Base-by-base conservation (phyloP, 2,888 invertebrate genomes). In the Fabriciana adippe region DNA sequence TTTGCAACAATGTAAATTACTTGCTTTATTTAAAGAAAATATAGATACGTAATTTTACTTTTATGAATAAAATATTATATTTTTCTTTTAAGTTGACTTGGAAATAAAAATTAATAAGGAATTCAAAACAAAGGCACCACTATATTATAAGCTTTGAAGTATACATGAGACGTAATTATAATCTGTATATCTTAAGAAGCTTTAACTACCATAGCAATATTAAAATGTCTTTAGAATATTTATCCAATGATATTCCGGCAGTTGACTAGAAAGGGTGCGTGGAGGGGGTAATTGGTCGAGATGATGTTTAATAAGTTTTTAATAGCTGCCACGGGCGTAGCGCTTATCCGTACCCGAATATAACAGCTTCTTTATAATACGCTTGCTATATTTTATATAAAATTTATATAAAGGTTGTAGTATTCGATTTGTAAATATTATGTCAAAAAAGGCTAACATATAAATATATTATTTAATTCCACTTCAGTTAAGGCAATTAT, bases 301-400 rank as follows among this genome's bases (percentile, higher is more conserved):
- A 93, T 93, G 93, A 94, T 93, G 93, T 94, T 94, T 94, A 94
- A 94, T 94, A 93, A 94, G 93, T 94, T 94, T 94, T 94, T 94
- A 94, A 94, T 94, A 93, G 94, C 93, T 86, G 86, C 88, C 84
- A 86, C 87, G 88, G 81, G 78, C 82, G 84, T 81, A 81, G 73
- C 85, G 87, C 82, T 89, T 88, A 90, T 86, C 82, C 82, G 78
- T 79, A 78, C 79, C 85, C 81, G 78, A 85, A 87, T 82, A 79
- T 82, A 79, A 84, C 83, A 81, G 67, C 73, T 70, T 74, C 71
- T 73, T 70, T 64, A 73, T 83, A 55, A 55, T 56, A 55, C 66
- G 15, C 55, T 55, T 62, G 61, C 41, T 65, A 57, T 59, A 47
- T 59, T 51, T 61, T 51, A 51, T 16, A 51, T 51, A 15, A 51